Base-by-base conservation (phyloP, 2,113 vertebrate species). In the Chloropsis hardwickii region DNA sequence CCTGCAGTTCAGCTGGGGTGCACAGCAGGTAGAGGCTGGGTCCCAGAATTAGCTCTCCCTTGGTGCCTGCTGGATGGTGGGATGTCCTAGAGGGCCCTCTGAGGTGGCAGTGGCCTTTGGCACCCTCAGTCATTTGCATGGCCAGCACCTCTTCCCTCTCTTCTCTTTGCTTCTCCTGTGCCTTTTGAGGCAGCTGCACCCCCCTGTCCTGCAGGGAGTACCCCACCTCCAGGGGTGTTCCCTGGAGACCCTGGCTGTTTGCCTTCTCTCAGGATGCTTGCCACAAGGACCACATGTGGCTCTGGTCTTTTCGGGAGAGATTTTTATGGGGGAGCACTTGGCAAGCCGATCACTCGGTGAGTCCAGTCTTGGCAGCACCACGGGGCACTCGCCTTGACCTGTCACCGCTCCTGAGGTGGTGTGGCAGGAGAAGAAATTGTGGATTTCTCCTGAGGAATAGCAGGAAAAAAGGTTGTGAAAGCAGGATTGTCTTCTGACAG, bases 281-380 rank as follows among this genome's bases (percentile, higher is more conserved):
- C 47, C 2, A 1, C 37, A 13, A 40, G 64, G 40, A 21, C 61
- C 3, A 10, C 4, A 1, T 16, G 78, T 28, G 16, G 2, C 50
- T 25, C 40, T 1, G 3, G 19, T 27, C 60, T 7, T 81, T 39
- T 62, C 1, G 0, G n/a, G 6, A 23, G 31, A 6, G 50, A 33
- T 39, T n/a, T 9, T 11, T 54, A 5, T 31, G 57, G 60, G 19
- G 28, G 16, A 64, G 24, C 0, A 0, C 62, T 62, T 12, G 33
- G 61, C n/a, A 29, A 53, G 40, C 35, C 0, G 2, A 13, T 23
- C 15, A 1, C 21, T 65, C 0, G 0, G 10, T 12, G 53, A 7
- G 1, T 31, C 25, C 0, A 0, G 31, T 28, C 37, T 50, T 39
- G 82, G 58, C 57, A 69, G 57, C 29, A 12, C n/a, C 2, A 0